Percentiles rank a stretch among this genome's conserved stretches.
These are phyloP conservation scores for Dasysyrphus tricinctus DNA, from an alignment of 2,888 invertebrate genomes.

Conservation along the genomic window DNA sequence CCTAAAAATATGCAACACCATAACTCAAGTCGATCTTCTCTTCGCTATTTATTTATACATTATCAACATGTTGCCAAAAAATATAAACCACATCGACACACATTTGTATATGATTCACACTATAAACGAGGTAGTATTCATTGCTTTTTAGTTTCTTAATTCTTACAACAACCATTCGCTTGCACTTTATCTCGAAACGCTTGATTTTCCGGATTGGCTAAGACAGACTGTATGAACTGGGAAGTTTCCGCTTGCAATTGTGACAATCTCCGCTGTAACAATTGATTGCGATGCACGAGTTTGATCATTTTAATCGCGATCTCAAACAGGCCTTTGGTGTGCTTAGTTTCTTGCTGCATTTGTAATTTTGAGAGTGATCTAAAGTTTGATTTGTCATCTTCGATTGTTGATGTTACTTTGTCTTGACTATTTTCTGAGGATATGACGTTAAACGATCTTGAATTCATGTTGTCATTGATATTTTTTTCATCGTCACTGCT, in stretches of 20 bases:
- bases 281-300: conserved; percentile 86
- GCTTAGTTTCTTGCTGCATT: conserved; percentile 73
- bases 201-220: conserved; percentile 84
- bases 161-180: conserved; percentile 57
- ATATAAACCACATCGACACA: background rate
- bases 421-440: conserved; percentile 71
- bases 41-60: background rate
- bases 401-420: conserved; percentile 50
- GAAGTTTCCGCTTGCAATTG: conserved; percentile 87
- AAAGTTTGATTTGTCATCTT: conserved; percentile 54
- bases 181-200: conserved; percentile 79
- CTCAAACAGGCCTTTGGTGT: conserved; percentile 85
- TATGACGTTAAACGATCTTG: conserved; percentile 66
- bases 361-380: conserved; percentile 49
- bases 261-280: conserved; percentile 86
- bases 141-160: conserved; percentile 25
- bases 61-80: conserved; percentile 55
- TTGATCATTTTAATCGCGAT: conserved; percentile 87
- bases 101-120: background rate
- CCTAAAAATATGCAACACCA: conserved; percentile 18
- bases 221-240: conserved; percentile 86
- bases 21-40: background rate
- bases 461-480: conserved; percentile 48
- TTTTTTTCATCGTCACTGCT: conserved; percentile 52
- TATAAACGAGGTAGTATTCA: background rate